phyloP scores from a whole-genome alignment of 2,888 invertebrate species.

The Campoplex nolae region DNA sequence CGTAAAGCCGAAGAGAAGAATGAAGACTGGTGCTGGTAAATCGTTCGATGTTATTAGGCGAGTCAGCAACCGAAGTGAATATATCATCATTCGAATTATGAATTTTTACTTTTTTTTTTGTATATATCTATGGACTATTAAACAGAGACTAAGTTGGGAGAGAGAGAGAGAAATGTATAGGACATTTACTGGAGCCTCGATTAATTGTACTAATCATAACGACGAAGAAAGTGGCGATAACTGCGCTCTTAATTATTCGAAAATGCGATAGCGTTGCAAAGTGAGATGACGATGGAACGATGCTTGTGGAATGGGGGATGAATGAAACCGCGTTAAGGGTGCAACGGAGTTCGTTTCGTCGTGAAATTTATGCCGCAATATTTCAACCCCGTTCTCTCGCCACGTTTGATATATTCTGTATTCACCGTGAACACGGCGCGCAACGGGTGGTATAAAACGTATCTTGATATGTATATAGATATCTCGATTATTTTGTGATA shows the following conservation, averaged over 20 bases:
- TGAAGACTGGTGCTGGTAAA: constrained; percentile 37
- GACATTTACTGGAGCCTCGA: constrained; percentile 37
- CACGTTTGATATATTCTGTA: constrained; percentile 66
- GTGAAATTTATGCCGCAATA: constrained; percentile 67
- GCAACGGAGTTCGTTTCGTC: constrained; percentile 54
- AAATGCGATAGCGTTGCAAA: constrained; percentile 38
- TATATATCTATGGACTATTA: background rate
- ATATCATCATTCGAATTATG: constrained; percentile 32
- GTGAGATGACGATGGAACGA: constrained; percentile 35
- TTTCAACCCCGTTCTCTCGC: constrained; percentile 59
- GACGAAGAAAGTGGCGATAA: constrained; percentile 64
- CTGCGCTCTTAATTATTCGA: constrained; percentile 64
- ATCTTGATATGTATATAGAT: constrained; percentile 16
- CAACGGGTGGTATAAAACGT: constrained; percentile 49
- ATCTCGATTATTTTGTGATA: background rate
- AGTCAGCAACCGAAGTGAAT: constrained; percentile 40
- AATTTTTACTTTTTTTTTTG: constrained; percentile 10
- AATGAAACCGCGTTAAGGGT: constrained; percentile 62
- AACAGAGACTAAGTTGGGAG: background rate
- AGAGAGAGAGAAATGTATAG: background rate
- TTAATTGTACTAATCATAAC: constrained; percentile 67
- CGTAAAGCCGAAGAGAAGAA: constrained; percentile 43
- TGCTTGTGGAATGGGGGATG: constrained; percentile 41
- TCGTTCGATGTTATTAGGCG: constrained; percentile 59
- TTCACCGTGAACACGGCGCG: constrained; percentile 50